These are phyloP conservation scores for Lamprologus tigripictilis DNA, from an alignment of 2,113 vertebrate genomes.

Conservation along the genomic window DNA sequence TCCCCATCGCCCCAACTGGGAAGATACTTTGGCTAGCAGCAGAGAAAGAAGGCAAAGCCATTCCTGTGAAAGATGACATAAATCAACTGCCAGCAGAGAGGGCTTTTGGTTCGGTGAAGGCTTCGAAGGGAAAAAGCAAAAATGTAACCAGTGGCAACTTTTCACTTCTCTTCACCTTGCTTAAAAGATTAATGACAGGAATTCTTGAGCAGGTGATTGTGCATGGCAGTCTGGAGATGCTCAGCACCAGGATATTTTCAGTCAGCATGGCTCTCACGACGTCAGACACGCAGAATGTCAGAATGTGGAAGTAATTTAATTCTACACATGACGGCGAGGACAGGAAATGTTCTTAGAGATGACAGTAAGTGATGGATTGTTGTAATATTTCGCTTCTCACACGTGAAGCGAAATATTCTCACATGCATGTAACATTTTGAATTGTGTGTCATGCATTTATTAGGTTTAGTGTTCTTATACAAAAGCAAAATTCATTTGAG, in stretches of 20 bases:
- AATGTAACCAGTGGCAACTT: background rate
- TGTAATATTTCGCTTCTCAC: background rate
- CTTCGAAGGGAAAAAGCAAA: background rate
- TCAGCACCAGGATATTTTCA: background rate
- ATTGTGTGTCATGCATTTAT: background rate
- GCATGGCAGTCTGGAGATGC: background rate
- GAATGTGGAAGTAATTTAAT: background rate
- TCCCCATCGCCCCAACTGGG: background rate
- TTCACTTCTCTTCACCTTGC: background rate
- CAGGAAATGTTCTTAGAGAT: background rate
- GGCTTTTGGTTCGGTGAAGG: background rate
- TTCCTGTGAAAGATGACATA: background rate
- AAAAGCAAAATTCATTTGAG: background rate
- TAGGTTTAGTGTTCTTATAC: background rate
- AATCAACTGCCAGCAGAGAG: background rate
- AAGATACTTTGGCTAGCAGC: background rate
- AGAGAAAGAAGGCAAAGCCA: background rate
- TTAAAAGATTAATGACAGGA: background rate
- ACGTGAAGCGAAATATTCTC: background rate
- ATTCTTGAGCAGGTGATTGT: background rate
- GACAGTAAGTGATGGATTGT: background rate
- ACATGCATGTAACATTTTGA: background rate
- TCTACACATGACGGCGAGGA: background rate
- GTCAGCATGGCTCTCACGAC: background rate
- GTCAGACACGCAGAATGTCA: background rate